Percentiles rank a stretch among this genome's conserved stretches.
Evolutionary conservation across 2,888 invertebrate species (phyloP).

Genomic region (Rhagonycha lutea): DNA sequence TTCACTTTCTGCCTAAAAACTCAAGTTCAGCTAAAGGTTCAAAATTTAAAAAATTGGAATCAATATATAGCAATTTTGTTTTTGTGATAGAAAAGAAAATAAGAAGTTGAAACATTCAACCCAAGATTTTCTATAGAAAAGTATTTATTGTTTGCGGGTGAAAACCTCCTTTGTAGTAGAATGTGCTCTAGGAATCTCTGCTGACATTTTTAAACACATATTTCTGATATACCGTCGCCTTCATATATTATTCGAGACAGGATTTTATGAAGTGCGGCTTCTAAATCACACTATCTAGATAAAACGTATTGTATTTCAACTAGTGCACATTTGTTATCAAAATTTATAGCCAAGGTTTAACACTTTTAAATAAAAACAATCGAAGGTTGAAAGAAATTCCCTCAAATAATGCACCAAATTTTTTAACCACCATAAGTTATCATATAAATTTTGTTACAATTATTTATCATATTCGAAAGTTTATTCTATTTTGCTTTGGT

Average conservation of each 20-base stretch:
- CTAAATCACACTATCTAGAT: constrained; percentile 10
- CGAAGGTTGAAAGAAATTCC: background rate
- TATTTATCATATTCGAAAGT: background rate
- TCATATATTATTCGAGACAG: constrained; percentile 12
- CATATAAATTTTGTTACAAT: background rate
- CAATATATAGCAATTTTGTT: constrained; percentile 19
- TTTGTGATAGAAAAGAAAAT: constrained; percentile 12
- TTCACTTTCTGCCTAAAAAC: background rate
- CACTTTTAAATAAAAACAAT: background rate
- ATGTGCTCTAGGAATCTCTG: constrained; percentile 16
- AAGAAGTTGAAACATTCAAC: constrained; percentile 17
- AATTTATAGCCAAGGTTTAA: background rate
- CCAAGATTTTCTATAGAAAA: constrained; percentile 17
- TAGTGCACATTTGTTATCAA: background rate
- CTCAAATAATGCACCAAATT: background rate
- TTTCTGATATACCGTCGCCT: constrained; percentile 14
- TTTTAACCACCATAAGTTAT: background rate
- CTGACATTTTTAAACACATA: constrained; percentile 21
- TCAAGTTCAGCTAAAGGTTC: background rate
- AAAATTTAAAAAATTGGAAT: background rate
- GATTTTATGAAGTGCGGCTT: constrained; percentile 5
- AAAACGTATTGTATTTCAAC: constrained; percentile 6
- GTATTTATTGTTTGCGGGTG: constrained; percentile 24
- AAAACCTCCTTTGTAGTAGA: constrained; percentile 17
- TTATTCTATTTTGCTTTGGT: no score